Evolutionary conservation across 1,140 invertebrate species (phyloP).

Genomic region (Scaptomyza montana): DNA sequence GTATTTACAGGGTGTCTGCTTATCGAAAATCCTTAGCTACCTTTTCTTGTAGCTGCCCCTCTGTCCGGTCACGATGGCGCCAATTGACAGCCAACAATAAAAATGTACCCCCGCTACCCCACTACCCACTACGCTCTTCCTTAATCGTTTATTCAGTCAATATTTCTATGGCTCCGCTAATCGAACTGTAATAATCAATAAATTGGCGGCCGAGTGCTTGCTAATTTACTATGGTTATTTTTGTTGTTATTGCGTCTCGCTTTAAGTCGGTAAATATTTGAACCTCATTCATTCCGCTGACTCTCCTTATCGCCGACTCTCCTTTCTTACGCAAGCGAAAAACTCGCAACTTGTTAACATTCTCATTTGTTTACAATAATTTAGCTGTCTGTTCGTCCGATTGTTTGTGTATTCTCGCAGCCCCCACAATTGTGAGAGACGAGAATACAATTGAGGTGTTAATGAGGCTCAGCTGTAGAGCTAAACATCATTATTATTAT

Average conservation of each 20-base stretch:
- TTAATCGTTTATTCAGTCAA: constrained; percentile 7
- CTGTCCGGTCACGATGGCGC: constrained; percentile 25
- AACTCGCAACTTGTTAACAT: constrained; percentile 53
- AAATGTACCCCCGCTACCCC: neutral
- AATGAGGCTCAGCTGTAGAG: constrained; percentile 45
- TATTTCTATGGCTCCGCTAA: constrained; percentile 63
- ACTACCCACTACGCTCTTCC: neutral
- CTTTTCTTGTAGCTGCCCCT: neutral
- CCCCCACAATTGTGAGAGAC: constrained; percentile 10
- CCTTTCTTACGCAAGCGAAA: constrained; percentile 50
- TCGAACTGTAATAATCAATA: constrained; percentile 76
- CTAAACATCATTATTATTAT: constrained; percentile 25
- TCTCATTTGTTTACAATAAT: constrained; percentile 53
- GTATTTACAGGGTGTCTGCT: constrained; percentile 4
- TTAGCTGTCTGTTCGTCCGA: neutral
- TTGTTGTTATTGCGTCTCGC: constrained; percentile 25
- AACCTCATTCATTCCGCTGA: neutral
- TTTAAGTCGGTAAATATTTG: constrained; percentile 23
- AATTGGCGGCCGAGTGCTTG: constrained; percentile 67
- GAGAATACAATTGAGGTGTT: constrained; percentile 41
- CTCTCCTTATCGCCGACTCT: too few relatives aligned
- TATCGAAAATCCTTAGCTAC: neutral
- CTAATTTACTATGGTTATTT: constrained; percentile 75
- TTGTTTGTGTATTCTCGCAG: too few relatives aligned
- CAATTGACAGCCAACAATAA: constrained; percentile 21